These are phyloP conservation scores for Thalpophila matura DNA, from an alignment of 2,888 invertebrate genomes.

Conservation along the genomic window DNA sequence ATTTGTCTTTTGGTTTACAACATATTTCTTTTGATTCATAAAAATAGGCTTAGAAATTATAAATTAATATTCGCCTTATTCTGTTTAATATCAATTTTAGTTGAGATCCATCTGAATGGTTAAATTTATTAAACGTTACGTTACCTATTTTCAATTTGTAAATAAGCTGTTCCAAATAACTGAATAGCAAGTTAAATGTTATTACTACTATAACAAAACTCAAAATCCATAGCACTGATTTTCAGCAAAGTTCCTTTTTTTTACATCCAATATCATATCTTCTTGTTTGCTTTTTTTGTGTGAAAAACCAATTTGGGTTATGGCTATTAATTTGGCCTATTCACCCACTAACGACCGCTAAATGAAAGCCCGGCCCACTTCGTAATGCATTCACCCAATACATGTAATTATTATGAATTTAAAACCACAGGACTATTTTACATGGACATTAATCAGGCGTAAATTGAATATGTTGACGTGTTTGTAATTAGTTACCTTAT, in stretches of 20 bases:
- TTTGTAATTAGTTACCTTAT: slow-evolving; percentile 20
- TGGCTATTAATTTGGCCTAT: slow-evolving; percentile 39
- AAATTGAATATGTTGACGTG: slow-evolving; percentile 25
- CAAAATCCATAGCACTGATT: no score
- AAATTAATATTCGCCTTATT: no score
- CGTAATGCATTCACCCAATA: slow-evolving; percentile 41
- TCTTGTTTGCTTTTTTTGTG: background rate
- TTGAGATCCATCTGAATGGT: no score
- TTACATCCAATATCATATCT: background rate
- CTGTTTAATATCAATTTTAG: no score
- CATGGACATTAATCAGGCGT: slow-evolving; percentile 19
- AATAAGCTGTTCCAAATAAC: no score
- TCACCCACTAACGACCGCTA: slow-evolving; percentile 31
- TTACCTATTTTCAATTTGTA: no score
- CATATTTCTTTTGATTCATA: background rate
- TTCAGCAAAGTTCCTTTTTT: no score
- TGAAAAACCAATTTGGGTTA: slow-evolving; percentile 23
- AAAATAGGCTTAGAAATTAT: background rate
- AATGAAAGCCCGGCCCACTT: slow-evolving; percentile 42
- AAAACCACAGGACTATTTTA: slow-evolving; percentile 21
- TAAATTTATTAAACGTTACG: no score
- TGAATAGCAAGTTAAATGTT: no score
- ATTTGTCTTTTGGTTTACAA: background rate
- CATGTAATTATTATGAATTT: slow-evolving; percentile 44
- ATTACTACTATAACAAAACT: no score